Evolutionary conservation across 2,113 vertebrate species (phyloP), one percentile per base, ranked within the genome.

Genomic region (Corynorhinus townsendii): DNA sequence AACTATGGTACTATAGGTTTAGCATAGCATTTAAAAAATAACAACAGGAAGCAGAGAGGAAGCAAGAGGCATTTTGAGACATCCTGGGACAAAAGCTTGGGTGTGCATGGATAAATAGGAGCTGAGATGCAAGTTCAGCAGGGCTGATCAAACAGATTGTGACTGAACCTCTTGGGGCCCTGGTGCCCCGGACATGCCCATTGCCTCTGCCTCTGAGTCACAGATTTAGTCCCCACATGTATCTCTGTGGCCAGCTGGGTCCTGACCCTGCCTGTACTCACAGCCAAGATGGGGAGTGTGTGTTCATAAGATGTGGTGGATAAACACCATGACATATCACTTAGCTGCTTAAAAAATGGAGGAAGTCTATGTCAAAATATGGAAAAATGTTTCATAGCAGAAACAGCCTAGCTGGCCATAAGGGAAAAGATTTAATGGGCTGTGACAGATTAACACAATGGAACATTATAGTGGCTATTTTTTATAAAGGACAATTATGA

Each of bases 331-430:
- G 73, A 89, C 71, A 64, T 71, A 16, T 30, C 88, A 47, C 30
- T 82, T 43, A 56, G 22, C 40, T 64, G 43, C 73, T 80, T 3
- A 6, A 33, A 71, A 72, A 83, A 77, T 24, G 24, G 81, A 91
- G 94, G 96, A 97, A 90, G 66, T 30, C n/a, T 20, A 4, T 93
- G 87, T 73, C 8, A 49, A 93, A 96, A 95, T 17, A 76, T 4
- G 72, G 77, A 95, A 95, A 56, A 90, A 88, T 88, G 54, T 89
- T 72, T 76, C 59, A 89, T 26, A 43, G 90, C 71, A 96, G 95
- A 85, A 84, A 89, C 16, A 69, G 40, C 75, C 81, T 14, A 47
- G 47, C 73, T 91, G 94, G 30, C 77, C 76, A n/a, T 0, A 52
- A 79, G 56, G 47, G 87, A 71, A 88, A 92, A 83, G 90, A 89